Conservation (phyloP, 2,888 invertebrate genomes). For the Stramonita haemastoma region DNA sequence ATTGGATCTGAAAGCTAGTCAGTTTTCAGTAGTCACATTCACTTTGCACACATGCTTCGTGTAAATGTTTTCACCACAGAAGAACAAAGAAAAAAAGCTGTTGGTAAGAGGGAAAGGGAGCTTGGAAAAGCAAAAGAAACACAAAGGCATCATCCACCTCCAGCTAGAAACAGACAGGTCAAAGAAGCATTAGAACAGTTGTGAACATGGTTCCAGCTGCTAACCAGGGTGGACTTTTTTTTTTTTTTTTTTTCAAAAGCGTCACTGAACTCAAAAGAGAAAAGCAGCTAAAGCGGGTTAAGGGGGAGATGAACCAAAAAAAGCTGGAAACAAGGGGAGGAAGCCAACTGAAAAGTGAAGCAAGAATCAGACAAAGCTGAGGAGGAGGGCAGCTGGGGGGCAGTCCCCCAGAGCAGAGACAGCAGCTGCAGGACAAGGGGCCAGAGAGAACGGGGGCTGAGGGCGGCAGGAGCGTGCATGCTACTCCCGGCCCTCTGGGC, state of each 20-base stretch:
- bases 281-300: conserved; percentile 34
- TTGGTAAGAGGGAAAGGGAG: not conserved
- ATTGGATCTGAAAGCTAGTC: not conserved
- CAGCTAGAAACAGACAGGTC: not conserved
- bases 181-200: not conserved
- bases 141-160: not conserved
- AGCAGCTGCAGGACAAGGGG: not conserved
- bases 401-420: not conserved
- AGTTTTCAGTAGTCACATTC: conserved; percentile 25
- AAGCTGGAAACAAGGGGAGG: conserved; percentile 31
- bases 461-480: conserved; percentile 26
- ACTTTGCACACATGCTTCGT: conserved; percentile 62
- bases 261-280: conserved; percentile 13
- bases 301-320: conserved; percentile 13
- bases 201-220: not conserved
- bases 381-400: conserved; percentile 14
- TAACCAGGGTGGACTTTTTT: too few relatives aligned
- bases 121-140: not conserved
- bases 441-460: not conserved
- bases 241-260: not conserved
- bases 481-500: conserved; percentile 28
- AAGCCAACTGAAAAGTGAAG: conserved; percentile 10
- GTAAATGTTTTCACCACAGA: conserved; percentile 49
- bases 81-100: conserved; percentile 37
- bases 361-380: conserved; percentile 4